Base-by-base conservation (phyloP, 2,113 vertebrate genomes). In the Oncorhynchus masou region DNA sequence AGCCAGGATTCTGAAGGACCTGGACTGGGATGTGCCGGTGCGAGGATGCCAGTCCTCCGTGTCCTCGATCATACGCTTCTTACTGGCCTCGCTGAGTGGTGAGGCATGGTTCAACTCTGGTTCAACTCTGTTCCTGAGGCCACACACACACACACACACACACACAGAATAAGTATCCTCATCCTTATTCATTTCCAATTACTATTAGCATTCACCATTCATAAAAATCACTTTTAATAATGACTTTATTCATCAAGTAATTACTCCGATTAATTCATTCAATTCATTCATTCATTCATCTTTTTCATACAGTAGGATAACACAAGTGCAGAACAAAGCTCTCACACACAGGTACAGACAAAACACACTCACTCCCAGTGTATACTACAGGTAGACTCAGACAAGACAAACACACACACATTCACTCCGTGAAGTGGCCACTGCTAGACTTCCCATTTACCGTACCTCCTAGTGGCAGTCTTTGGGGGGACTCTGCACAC, bases 1-100 rank as follows among this genome's bases (percentile, higher is more conserved):
- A 70, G 97, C 97, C 25, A 99, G 96, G 86, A 99, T 99, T 5
- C 94, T 94, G 92, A 99, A 99, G 24, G 98, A 98, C 74, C 98
- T 96, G 20, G 97, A 99, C 88, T 99, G 98, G 39, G 94, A 95
- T 1, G 95, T 98, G 54, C 97, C 95, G 0, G 95, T 94, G 4
- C 95, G 90, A 0, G 97, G 95, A 6, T 94, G 96, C 98, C 98
- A 99, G 82, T 99, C 97, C 81, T 99, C 98, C 0, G 98, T 96
- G 83, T 99, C 97, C 78, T 99, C 97, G 0, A 99, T 97, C 89
- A 99, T 88, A 1, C 97, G 94, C 87, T 97, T 97, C 93, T 98
- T 99, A 88, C 97, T 98, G 85, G 95, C 91, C 5, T 99, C 96
- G 0, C 94, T 95, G 34, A 93, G 91, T 12, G 92, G 90, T 0